A percentile compares a stretch with the other conserved stretches of the same genome.
Evolutionary conservation across 2,113 vertebrate species (phyloP).

Genomic region (Tursiops truncatus): DNA sequence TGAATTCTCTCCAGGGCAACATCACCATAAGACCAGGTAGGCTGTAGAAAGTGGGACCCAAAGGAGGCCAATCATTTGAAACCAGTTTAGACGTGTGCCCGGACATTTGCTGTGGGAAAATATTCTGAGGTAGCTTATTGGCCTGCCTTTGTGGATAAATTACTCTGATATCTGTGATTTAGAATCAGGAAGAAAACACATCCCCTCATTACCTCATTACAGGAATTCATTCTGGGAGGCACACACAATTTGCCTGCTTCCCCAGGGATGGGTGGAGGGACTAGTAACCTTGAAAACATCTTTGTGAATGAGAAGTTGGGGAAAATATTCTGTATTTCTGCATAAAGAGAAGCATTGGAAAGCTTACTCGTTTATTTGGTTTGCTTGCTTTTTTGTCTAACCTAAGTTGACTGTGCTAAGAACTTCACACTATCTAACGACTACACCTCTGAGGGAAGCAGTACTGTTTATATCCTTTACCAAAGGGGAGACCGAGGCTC

Average conservation of each 20-base stretch:
- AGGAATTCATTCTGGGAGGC: slow-evolving; percentile 62
- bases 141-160: slow-evolving; percentile 50
- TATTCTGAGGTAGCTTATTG: slow-evolving; percentile 44
- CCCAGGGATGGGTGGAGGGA: slow-evolving; percentile 62
- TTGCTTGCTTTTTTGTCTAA: background rate
- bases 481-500: background rate
- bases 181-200: slow-evolving; percentile 57
- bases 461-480: background rate
- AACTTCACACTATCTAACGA: background rate
- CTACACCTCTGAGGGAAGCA: background rate
- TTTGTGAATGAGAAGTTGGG: slow-evolving; percentile 33
- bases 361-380: background rate
- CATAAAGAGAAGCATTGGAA: background rate
- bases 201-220: slow-evolving; percentile 63
- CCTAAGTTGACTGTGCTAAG: background rate
- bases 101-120: slow-evolving; percentile 36
- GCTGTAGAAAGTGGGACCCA: background rate
- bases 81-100: background rate
- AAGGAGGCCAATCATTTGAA: slow-evolving; percentile 3
- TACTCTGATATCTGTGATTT: slow-evolving; percentile 55
- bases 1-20: slow-evolving; percentile 53
- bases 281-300: slow-evolving; percentile 69
- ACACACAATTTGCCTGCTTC: background rate
- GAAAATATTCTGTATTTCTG: slow-evolving; percentile 40
- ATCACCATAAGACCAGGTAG: slow-evolving; percentile 57